These are phyloP conservation scores for Bombus consobrinus DNA, from an alignment of 1,140 invertebrate species.

Conservation along the genomic window DNA sequence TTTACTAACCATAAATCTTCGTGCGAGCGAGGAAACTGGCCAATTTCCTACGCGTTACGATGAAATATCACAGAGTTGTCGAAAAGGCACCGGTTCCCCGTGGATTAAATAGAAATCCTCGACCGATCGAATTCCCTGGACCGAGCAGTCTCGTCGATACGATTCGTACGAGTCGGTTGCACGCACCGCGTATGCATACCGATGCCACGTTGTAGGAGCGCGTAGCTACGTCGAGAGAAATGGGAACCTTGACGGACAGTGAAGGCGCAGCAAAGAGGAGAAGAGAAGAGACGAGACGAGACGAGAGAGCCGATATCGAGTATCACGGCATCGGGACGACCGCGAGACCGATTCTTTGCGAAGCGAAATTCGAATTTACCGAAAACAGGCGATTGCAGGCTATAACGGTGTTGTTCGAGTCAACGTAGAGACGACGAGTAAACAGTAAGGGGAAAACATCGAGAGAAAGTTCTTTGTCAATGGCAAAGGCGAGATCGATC, in stretches of 20 bases:
- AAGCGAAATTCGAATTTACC: not conserved
- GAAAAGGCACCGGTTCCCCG: not conserved
- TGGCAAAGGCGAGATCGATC: not conserved
- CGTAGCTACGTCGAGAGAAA: slow-evolving; percentile 21
- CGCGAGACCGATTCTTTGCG: not conserved
- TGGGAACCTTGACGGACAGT: not conserved
- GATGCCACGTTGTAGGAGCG: not conserved
- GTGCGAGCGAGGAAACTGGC: not conserved
- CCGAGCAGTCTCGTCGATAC: not conserved
- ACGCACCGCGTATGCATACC: not conserved
- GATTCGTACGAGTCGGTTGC: not conserved
- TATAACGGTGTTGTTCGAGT: no score
- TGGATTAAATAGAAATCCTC: slow-evolving; percentile 23
- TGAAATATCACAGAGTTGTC: slow-evolving; percentile 20
- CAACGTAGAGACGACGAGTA: no score
- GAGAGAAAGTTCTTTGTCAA: not conserved
- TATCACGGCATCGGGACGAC: not conserved
- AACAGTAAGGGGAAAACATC: no score
- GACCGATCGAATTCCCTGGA: not conserved
- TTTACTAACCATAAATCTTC: slow-evolving; percentile 13
- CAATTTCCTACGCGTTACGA: slow-evolving; percentile 22
- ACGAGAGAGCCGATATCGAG: no score
- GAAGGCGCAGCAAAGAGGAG: not conserved
- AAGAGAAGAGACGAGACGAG: no score
- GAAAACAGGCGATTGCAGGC: not conserved